These are phyloP conservation scores for Drosophila rufa DNA, from an alignment of 1,140 invertebrate species.

Conservation along the genomic window DNA sequence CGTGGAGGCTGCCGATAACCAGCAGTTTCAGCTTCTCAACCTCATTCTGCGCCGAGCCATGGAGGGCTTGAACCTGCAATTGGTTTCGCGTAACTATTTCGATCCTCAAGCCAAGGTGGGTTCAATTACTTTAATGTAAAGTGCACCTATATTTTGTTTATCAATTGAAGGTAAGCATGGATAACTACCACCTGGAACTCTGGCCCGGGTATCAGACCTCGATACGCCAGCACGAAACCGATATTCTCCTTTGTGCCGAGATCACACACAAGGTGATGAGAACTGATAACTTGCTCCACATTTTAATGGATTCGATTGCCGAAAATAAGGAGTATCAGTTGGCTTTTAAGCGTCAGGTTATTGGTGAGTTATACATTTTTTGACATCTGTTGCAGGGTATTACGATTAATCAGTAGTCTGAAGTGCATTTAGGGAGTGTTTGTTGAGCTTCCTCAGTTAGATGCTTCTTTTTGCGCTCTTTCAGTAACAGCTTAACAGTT, in stretches of 20 bases:
- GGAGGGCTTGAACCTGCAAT: constrained; percentile 87
- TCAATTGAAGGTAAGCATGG: constrained; percentile 71
- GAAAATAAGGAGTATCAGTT: constrained; percentile 86
- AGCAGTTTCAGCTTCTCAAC: constrained; percentile 84
- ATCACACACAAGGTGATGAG: constrained; percentile 90
- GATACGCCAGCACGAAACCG: constrained; percentile 91
- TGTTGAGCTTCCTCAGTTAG: no score
- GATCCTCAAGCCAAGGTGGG: constrained; percentile 88
- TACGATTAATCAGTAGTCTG: no score
- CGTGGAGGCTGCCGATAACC: constrained; percentile 57
- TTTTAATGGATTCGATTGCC: constrained; percentile 86
- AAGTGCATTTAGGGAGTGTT: no score
- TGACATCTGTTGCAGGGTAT: no score
- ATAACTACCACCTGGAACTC: constrained; percentile 85
- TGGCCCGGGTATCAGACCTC: constrained; percentile 93
- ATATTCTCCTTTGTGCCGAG: constrained; percentile 91
- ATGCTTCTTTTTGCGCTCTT: no score
- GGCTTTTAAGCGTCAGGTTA: constrained; percentile 85
- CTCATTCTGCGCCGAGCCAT: constrained; percentile 90
- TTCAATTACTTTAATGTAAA: background rate
- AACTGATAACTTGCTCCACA: constrained; percentile 86
- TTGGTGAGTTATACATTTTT: no score
- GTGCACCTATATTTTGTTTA: background rate
- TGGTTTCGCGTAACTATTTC: constrained; percentile 92
- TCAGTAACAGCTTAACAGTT: no score